These are phyloP conservation scores for Microplitis mediator DNA, from an alignment of 1,140 invertebrate species.

Conservation along the genomic window DNA sequence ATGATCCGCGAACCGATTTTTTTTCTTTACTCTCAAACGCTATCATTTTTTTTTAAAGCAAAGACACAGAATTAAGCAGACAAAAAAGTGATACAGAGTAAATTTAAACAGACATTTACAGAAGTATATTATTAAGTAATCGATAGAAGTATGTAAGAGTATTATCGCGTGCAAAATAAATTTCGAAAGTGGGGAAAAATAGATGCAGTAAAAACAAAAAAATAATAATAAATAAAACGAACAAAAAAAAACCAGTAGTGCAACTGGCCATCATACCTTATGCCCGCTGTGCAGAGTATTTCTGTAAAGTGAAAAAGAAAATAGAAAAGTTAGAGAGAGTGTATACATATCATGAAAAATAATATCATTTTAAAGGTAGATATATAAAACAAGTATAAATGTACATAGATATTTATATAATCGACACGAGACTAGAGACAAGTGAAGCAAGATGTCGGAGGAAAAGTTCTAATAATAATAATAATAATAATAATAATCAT, in stretches of 20 bases:
- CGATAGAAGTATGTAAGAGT: too few species aligned
- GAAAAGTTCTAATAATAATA: background rate
- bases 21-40: too few species aligned
- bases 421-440: background rate
- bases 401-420: background rate
- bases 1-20: too few species aligned
- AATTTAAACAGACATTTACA: background rate
- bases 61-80: background rate
- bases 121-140: background rate
- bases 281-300: slow-evolving; percentile 60
- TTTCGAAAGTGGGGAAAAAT: slow-evolving; percentile 6
- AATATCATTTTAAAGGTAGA: slow-evolving; percentile 4
- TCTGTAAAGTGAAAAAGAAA: slow-evolving; percentile 61
- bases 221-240: background rate
- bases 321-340: slow-evolving; percentile 56
- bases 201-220: slow-evolving; percentile 19
- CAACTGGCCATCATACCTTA: slow-evolving; percentile 51
- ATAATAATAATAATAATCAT: background rate
- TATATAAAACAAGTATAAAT: background rate
- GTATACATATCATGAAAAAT: slow-evolving; percentile 30
- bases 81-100: background rate
- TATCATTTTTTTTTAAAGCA: too few species aligned
- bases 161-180: background rate
- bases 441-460: background rate
- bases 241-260: slow-evolving; percentile 6